Conservation (phyloP, 2,888 invertebrate species). For the Cistogaster globosa region DNA sequence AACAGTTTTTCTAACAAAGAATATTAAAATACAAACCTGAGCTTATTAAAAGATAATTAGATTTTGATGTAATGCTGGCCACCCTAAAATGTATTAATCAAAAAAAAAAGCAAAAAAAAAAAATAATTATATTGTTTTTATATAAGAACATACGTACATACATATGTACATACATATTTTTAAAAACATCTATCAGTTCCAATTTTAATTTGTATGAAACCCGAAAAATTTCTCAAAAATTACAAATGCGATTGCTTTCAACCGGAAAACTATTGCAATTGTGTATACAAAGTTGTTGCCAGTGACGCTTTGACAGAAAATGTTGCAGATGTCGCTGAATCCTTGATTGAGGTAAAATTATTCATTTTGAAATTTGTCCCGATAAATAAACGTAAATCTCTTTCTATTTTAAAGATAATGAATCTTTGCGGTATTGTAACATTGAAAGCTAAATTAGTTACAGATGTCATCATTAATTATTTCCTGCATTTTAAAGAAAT, state of each 20-base stretch:
- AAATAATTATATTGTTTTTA: too few relatives aligned
- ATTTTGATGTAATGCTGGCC: too few relatives aligned
- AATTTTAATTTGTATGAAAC: constrained; percentile 22
- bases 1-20: too few relatives aligned
- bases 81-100: too few relatives aligned
- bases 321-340: constrained; percentile 53
- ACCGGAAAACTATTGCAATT: constrained; percentile 68
- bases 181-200: background rate
- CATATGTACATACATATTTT: too few relatives aligned
- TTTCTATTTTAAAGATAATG: constrained; percentile 53
- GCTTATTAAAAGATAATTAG: too few relatives aligned
- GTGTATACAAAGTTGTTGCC: constrained; percentile 50
- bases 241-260: constrained; percentile 72
- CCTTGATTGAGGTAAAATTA: constrained; percentile 46
- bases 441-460: constrained; percentile 75
- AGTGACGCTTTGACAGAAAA: constrained; percentile 57
- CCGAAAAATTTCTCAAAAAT: constrained; percentile 60
- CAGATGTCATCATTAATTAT: constrained; percentile 77
- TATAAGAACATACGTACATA: too few relatives aligned
- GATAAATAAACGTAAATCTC: background rate
- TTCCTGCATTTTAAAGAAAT: constrained; percentile 79
- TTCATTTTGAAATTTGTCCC: background rate
- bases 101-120: too few relatives aligned
- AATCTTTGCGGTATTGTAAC: constrained; percentile 77
- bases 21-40: too few relatives aligned